Evolutionary conservation across 2,113 vertebrate genomes (phyloP).

Genomic region (Hepsetus odoe): DNA sequence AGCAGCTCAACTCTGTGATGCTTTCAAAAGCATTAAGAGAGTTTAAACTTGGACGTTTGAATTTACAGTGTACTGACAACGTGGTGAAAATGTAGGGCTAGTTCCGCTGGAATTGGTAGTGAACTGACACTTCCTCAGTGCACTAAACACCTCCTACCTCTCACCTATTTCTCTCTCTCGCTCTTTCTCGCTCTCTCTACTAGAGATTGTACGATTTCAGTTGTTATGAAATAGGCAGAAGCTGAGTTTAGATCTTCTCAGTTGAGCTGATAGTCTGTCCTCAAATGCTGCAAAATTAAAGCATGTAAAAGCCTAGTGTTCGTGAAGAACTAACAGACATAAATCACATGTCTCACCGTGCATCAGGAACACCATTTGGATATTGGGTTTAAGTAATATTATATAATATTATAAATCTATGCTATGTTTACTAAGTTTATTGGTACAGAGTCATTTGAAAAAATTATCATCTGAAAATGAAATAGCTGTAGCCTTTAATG

Average conservation of each 20-base stretch:
- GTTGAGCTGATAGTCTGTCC: not conserved
- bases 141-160: constrained; percentile 10
- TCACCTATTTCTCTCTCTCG: not conserved
- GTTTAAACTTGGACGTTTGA: too few relatives aligned
- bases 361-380: not conserved
- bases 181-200: not conserved
- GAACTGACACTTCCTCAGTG: constrained; percentile 38
- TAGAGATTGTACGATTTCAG: not conserved
- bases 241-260: not conserved
- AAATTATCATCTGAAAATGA: too few relatives aligned
- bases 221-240: not conserved
- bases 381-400: not conserved
- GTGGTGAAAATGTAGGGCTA: not conserved
- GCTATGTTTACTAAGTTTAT: too few relatives aligned
- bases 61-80: too few relatives aligned
- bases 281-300: not conserved
- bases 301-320: not conserved
- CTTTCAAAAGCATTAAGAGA: too few relatives aligned
- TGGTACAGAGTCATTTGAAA: too few relatives aligned
- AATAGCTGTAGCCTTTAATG: not conserved
- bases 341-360: not conserved
- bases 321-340: not conserved
- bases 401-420: not conserved
- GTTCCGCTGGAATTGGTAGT: constrained; percentile 3
- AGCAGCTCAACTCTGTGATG: too few relatives aligned